Evolutionary conservation across 2,113 vertebrate species (phyloP).

Genomic region (Spea bombifrons): DNA sequence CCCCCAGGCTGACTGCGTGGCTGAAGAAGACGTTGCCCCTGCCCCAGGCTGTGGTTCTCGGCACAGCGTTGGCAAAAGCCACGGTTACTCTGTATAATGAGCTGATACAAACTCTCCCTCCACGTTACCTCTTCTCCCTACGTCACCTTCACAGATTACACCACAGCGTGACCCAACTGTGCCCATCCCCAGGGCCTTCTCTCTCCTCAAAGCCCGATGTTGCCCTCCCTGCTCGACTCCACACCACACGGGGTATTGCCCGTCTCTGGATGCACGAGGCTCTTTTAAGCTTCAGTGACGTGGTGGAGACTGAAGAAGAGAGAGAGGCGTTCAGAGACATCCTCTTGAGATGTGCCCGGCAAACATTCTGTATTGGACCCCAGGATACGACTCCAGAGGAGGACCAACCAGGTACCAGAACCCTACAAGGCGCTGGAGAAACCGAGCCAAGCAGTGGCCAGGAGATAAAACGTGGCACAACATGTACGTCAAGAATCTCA

Average conservation of each 20-base stretch:
- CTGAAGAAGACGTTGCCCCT: constrained; percentile 60
- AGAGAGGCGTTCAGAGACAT: constrained; percentile 57
- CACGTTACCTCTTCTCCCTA: constrained; percentile 68
- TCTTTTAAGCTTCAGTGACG: constrained; percentile 74
- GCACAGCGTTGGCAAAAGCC: constrained; percentile 66
- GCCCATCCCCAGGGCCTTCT: constrained; percentile 26
- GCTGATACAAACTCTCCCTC: constrained; percentile 58
- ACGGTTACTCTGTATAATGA: constrained; percentile 65
- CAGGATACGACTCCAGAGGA: neutral
- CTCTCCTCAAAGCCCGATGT: neutral
- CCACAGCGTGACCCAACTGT: constrained; percentile 67
- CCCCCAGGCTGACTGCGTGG: constrained; percentile 65
- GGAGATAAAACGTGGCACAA: neutral
- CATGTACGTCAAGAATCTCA: neutral
- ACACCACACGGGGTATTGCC: constrained; percentile 53
- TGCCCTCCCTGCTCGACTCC: constrained; percentile 26
- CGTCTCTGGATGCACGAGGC: constrained; percentile 83
- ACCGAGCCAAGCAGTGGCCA: constrained; percentile 10
- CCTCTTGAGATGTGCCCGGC: constrained; percentile 56
- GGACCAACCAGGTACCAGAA: neutral
- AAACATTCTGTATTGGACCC: constrained; percentile 51
- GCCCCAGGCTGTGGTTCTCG: constrained; percentile 54
- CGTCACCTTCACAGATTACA: constrained; percentile 73
- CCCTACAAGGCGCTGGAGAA: neutral
- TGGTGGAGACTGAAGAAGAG: constrained; percentile 62